A percentile compares a stretch with the other conserved stretches of the same genome.
Evolutionary conservation across 2,797 vertebrate species (phyloP).

Genomic region (Eulemur coronatus): DNA sequence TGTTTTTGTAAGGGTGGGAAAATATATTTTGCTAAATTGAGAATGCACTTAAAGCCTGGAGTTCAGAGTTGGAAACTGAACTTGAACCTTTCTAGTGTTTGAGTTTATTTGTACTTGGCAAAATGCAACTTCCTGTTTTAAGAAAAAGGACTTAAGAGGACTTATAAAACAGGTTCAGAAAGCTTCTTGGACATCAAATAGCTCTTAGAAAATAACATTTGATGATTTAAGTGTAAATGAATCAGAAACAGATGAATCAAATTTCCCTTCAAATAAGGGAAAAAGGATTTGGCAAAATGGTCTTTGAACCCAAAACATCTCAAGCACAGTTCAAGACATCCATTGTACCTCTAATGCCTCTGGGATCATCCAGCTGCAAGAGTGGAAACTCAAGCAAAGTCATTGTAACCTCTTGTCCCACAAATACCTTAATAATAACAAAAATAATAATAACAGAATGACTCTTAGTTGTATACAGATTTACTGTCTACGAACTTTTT

Average conservation of each 20-base stretch:
- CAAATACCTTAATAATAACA: background rate
- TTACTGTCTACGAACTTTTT: background rate
- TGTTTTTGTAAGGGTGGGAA: constrained; percentile 15
- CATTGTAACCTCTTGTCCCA: background rate
- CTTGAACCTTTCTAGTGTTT: constrained; percentile 60
- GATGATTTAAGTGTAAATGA: constrained; percentile 78
- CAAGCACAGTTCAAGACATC: constrained; percentile 54
- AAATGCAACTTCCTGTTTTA: constrained; percentile 74
- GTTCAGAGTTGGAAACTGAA: constrained; percentile 58
- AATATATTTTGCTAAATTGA: constrained; percentile 59
- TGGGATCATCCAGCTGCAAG: constrained; percentile 22
- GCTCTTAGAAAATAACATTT: constrained; percentile 72
- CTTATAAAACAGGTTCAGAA: constrained; percentile 77
- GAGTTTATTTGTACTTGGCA: constrained; percentile 75
- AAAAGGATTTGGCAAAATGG: constrained; percentile 62
- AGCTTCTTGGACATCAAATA: constrained; percentile 73
- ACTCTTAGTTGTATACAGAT: background rate
- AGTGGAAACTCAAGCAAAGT: constrained; percentile 17
- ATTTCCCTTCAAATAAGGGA: constrained; percentile 73
- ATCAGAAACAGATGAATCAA: constrained; percentile 78
- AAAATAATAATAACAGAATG: background rate
- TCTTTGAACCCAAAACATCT: constrained; percentile 64
- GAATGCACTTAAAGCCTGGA: constrained; percentile 55
- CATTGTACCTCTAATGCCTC: background rate
- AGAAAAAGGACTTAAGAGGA: constrained; percentile 67